phyloP scores from a whole-genome alignment of 2,797 vertebrate genomes.

The Etheostoma nigrum region DNA sequence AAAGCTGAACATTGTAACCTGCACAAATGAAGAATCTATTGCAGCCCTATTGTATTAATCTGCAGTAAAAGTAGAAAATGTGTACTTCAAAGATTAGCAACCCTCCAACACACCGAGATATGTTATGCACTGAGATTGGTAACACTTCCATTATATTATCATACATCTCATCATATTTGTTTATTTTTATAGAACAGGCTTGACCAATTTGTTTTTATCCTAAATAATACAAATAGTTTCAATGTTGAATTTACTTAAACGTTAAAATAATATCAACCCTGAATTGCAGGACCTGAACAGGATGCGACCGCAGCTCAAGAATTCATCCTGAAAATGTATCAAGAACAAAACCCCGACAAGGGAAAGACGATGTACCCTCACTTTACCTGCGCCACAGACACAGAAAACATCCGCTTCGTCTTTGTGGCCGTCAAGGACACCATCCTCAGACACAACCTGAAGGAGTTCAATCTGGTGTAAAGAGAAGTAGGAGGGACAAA shows the following conservation, averaged over 20 bases:
- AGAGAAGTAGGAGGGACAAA: conserved; percentile 1
- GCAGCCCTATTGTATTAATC: background rate
- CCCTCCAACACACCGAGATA: background rate
- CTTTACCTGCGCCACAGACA: conserved; percentile 93
- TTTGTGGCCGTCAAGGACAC: conserved; percentile 93
- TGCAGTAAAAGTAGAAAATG: background rate
- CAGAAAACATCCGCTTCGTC: conserved; percentile 92
- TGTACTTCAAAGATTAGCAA: background rate
- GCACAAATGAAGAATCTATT: background rate
- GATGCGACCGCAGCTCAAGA: conserved; percentile 86
- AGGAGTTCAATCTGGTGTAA: conserved; percentile 90
- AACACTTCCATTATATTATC: too few relatives aligned
- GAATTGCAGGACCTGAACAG: conserved; percentile 86
- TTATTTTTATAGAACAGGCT: background rate
- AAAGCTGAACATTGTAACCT: background rate
- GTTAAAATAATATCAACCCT: background rate
- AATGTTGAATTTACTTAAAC: background rate
- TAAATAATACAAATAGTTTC: background rate
- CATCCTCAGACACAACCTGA: conserved; percentile 90
- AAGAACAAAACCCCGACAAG: conserved; percentile 91
- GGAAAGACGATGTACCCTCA: conserved; percentile 91
- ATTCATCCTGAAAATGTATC: conserved; percentile 93
- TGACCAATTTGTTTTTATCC: too few relatives aligned
- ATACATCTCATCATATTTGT: background rate
- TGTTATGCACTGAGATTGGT: background rate